These are phyloP conservation scores for Rapana venosa DNA, from an alignment of 2,888 invertebrate species.

Conservation along the genomic window DNA sequence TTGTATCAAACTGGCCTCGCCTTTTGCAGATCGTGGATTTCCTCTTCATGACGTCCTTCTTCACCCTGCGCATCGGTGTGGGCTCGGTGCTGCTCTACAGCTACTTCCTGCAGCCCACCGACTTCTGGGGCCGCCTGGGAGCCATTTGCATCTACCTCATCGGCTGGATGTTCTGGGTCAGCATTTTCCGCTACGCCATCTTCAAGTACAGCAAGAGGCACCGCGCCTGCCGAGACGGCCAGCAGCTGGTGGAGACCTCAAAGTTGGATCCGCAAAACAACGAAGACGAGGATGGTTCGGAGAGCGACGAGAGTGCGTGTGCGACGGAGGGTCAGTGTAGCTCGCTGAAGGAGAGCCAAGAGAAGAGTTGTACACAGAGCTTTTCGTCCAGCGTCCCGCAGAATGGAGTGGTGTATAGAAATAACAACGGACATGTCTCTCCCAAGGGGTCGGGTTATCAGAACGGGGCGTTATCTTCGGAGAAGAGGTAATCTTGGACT, in stretches of 20 bases:
- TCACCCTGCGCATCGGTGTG: conserved; percentile 68
- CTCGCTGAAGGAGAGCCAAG: neutral
- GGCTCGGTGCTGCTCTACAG: conserved; percentile 69
- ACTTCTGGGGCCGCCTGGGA: conserved; percentile 69
- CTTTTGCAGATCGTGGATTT: conserved; percentile 65
- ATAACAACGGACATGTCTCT: neutral
- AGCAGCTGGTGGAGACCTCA: neutral
- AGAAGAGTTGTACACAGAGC: neutral
- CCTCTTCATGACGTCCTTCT: conserved; percentile 74
- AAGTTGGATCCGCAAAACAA: neutral
- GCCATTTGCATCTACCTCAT: conserved; percentile 72
- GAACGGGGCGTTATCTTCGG: neutral
- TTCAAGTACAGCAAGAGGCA: conserved; percentile 63
- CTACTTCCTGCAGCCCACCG: conserved; percentile 69
- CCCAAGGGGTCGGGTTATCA: neutral
- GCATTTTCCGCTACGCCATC: conserved; percentile 70
- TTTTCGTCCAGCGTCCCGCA: neutral
- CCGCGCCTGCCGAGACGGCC: neutral
- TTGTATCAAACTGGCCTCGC: too few species aligned
- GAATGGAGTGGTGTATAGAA: neutral
- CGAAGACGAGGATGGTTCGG: neutral
- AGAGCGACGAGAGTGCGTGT: neutral
- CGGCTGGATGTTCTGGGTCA: conserved; percentile 74
- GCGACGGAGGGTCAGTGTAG: neutral
- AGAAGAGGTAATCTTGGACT: neutral